Evolutionary conservation across 2,113 vertebrate species (phyloP), one percentile per base, ranked within the genome.

Genomic region (Panurus biarmicus): DNA sequence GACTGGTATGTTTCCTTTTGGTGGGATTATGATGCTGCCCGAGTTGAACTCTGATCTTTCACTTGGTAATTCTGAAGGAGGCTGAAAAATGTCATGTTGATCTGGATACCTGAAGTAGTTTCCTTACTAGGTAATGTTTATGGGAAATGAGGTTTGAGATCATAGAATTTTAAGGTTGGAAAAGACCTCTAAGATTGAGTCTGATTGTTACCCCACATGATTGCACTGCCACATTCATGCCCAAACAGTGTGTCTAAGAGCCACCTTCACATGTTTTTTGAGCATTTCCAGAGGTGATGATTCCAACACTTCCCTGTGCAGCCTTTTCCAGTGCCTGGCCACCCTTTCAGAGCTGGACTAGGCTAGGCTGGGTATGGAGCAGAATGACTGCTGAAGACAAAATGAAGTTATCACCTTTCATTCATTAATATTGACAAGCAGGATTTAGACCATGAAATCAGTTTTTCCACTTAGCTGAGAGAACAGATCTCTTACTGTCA

Each of bases 151-250:
- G 36, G 35, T 1, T 2, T 74, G 77, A 77, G 23, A 42, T 35
- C 16, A 18, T 22, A 54, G 26, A 33, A 50, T 42, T 22, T 10
- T 36, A 48, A 42, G 22, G 18, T 2, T 70, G 42, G 40, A 28
- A 62, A 76, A 83, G 40, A 26, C 5, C 5, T 54, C 54, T 42
- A 2, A 48, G 31, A 24, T 10, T 0, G 0, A 62, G 35, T 48
- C 12, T 1, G 5, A 5, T 22, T 14, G 8, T 61, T 47, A 48
- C 48, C 21, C 18, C 54, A 69, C n/a, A n/a, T n/a, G n/a, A n/a
- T n/a, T n/a, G 35, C 36, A 21, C 44, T 51, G 38, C 31, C 40
- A 33, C 0, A 0, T 48, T 61, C 14, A 8, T 13, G 25, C 23
- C 40, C 62, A 42, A 54, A 23, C 17, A 6, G 1, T 11, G n/a